Conservation (phyloP, 2,113 vertebrate genomes). For the Dromas ardeola region DNA sequence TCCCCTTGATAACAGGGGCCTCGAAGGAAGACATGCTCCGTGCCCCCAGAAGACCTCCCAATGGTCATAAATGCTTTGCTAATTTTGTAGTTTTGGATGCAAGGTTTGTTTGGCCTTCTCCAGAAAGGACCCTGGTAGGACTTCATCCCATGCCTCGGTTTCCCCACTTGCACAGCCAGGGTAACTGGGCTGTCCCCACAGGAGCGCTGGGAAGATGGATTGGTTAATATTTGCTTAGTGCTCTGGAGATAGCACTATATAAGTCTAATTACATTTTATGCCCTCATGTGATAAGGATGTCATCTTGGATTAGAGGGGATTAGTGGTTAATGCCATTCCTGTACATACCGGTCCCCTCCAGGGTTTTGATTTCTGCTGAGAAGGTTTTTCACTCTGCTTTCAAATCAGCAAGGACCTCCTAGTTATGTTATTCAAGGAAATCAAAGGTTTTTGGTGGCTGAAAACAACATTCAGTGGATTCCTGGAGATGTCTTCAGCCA, state of each 20-base stretch:
- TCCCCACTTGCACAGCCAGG: background rate
- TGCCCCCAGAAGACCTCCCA: background rate
- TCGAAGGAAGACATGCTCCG: background rate
- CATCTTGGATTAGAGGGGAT: conserved; percentile 63
- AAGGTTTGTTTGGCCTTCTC: background rate
- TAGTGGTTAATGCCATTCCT: conserved; percentile 68
- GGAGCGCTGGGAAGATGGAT: background rate
- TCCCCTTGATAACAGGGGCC: background rate
- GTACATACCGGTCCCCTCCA: conserved; percentile 39
- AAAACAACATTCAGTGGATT: background rate
- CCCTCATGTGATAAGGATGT: conserved; percentile 55
- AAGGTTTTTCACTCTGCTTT: conserved; percentile 5
- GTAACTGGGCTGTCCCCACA: background rate
- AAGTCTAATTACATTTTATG: conserved; percentile 54
- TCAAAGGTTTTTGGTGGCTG: background rate
- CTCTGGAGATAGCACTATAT: conserved; percentile 40
- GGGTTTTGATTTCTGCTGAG: conserved; percentile 40
- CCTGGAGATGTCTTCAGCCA: background rate
- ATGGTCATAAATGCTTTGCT: background rate
- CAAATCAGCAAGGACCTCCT: background rate
- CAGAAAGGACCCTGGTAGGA: background rate
- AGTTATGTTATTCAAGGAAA: background rate
- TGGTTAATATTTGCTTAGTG: conserved; percentile 39
- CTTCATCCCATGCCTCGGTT: background rate
- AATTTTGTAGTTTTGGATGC: background rate